These are phyloP conservation scores for Alosa sapidissima DNA, from an alignment of 2,797 vertebrate species.

Conservation along the genomic window DNA sequence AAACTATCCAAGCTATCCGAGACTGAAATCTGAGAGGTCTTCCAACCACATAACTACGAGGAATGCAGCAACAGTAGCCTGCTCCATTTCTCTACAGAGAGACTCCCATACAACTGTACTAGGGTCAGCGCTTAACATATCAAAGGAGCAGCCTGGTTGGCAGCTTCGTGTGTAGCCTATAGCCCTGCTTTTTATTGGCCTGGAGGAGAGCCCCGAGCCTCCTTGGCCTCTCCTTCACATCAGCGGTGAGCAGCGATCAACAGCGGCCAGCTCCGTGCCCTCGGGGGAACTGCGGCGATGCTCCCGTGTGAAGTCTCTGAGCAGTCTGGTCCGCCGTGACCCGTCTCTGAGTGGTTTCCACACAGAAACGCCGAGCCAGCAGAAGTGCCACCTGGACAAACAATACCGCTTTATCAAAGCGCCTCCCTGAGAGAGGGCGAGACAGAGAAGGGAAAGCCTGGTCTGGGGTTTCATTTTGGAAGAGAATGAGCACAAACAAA, in stretches of 20 bases:
- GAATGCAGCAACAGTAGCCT: neutral
- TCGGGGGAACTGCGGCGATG: neutral
- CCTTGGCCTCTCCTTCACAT: slow-evolving; percentile 35
- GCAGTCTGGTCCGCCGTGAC: neutral
- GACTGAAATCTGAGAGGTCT: neutral
- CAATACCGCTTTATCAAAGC: slow-evolving; percentile 47
- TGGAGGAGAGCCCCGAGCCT: neutral
- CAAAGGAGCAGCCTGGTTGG: neutral
- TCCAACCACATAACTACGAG: neutral
- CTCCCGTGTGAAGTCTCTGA: neutral
- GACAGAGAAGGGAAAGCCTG: neutral
- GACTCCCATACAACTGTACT: neutral
- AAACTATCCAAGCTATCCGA: neutral
- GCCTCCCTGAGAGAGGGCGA: slow-evolving; percentile 49
- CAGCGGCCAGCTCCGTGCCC: neutral
- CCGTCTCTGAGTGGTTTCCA: slow-evolving; percentile 9
- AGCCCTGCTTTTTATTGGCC: neutral
- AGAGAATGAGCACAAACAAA: slow-evolving; percentile 57
- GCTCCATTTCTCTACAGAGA: neutral
- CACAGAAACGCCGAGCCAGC: slow-evolving; percentile 49
- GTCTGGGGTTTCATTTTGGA: slow-evolving; percentile 41
- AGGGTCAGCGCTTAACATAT: neutral
- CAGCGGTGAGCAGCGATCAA: neutral
- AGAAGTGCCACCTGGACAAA: slow-evolving; percentile 65
- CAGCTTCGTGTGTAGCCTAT: neutral